Percentiles rank a stretch among this genome's conserved stretches.
Evolutionary conservation across 2,888 invertebrate species (phyloP).

Genomic region (Trissolcus japonicus): DNA sequence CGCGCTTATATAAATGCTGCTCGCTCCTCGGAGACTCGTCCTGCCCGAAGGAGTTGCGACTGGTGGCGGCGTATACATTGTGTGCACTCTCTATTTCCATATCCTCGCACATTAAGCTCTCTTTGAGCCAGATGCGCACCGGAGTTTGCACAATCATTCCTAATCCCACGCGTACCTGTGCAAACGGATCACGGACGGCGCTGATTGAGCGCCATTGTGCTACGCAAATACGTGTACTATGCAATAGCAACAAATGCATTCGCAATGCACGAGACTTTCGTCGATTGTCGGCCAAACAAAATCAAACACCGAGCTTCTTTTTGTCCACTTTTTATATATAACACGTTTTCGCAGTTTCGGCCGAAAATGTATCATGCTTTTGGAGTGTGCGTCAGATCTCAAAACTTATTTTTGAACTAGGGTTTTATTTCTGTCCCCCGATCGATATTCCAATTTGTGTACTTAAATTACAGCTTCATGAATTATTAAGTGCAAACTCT

Average conservation of each 20-base stretch:
- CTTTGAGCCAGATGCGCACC: conserved; percentile 66
- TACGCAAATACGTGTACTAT: conserved; percentile 25
- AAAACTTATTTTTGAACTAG: no score
- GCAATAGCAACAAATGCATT: conserved; percentile 23
- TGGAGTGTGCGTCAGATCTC: no score
- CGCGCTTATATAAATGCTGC: conserved; percentile 38
- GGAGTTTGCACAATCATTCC: conserved; percentile 62
- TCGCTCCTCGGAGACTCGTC: conserved; percentile 39
- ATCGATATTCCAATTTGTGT: no score
- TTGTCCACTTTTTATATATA: no score
- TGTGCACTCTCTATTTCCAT: conserved; percentile 45
- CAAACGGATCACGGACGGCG: conserved; percentile 35
- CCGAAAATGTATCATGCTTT: background rate
- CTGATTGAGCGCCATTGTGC: conserved; percentile 33
- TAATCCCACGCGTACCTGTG: conserved; percentile 59
- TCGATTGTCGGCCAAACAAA: conserved; percentile 15
- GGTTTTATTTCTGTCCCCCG: no score
- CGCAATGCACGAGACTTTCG: conserved; percentile 4
- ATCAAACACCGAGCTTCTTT: conserved; percentile 1
- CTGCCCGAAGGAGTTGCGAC: conserved; percentile 29
- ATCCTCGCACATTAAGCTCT: conserved; percentile 63
- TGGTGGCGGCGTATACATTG: conserved; percentile 11
- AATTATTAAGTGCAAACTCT: no score
- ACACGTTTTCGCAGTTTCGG: background rate
- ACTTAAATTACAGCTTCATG: no score